Evolutionary conservation across 2,888 invertebrate genomes (phyloP).

Genomic region (Saturnia japonica): DNA sequence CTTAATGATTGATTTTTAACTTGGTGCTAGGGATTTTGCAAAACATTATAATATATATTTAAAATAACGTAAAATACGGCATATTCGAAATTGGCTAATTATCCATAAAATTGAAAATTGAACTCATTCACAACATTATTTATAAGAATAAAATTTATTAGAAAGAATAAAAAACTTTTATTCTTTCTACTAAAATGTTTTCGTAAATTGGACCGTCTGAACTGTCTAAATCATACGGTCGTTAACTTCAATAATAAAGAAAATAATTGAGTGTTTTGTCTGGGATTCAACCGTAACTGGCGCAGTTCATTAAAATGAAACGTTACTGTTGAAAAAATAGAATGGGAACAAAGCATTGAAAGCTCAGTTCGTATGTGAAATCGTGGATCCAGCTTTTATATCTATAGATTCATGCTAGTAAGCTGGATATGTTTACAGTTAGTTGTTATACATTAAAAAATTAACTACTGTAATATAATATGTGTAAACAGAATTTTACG

Average conservation of each 20-base stretch:
- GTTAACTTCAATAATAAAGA: conserved; percentile 19
- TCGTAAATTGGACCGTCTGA: conserved; percentile 10
- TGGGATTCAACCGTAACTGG: conserved; percentile 8
- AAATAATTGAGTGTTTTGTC: conserved; percentile 12
- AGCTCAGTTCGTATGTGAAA: conserved; percentile 8
- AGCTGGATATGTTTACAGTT: too few relatives aligned
- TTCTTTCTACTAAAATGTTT: conserved; percentile 5
- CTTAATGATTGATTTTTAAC: background rate
- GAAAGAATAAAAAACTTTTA: background rate
- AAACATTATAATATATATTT: background rate
- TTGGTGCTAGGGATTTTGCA: background rate
- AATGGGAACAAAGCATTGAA: conserved; percentile 18
- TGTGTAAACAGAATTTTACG: too few relatives aligned
- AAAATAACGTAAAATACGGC: background rate
- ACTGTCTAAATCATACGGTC: conserved; percentile 12
- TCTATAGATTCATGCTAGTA: background rate
- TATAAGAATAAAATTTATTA: too few relatives aligned
- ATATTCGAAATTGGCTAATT: background rate
- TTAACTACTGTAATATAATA: too few relatives aligned
- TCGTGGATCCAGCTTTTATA: background rate
- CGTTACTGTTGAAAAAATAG: conserved; percentile 15
- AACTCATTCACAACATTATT: background rate
- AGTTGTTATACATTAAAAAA: too few relatives aligned
- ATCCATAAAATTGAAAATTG: background rate
- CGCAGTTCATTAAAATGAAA: conserved; percentile 23